Base-by-base conservation (phyloP, 1,140 invertebrate genomes). In the Coelopa frigida region DNA sequence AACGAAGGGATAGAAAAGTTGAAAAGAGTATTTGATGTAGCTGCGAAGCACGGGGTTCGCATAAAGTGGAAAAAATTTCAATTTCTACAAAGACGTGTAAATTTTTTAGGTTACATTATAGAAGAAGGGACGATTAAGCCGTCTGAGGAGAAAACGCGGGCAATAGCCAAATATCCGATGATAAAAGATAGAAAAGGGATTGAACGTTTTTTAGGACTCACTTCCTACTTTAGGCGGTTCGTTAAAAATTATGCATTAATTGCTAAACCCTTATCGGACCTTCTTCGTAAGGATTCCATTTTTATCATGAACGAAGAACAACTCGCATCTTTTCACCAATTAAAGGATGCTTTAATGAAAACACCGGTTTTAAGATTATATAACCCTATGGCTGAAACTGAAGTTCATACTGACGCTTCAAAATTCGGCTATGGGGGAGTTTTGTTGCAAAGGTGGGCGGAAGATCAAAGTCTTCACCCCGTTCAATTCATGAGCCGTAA, bases 401-500 rank as follows among this genome's bases (percentile, higher is more conserved):
- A n/a, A n/a, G n/a, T n/a, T n/a, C n/a, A n/a, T 46, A 64, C 46
- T 56, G 64, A 38, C 63, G 62, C 3, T 44, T 54, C 20, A 4
- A 46, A 11, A 33, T 17, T 55, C 24, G 48, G 44, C 3, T 41
- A 53, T 20, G 49, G 41, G 45, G 35, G 49, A 8, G 38, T 65
- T 14, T 54, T 65, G 32, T 46, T 68, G 36, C 58, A 59, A 3
- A 58, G 52, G 22, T 50, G 50, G 2, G 52, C 60, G 48, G 50
- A 58, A 38, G 44, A 46, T 24, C 53, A 62, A 39, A 57, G 59
- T 6, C 55, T 64, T 17, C 46, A 33, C 18, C 53, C 36, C 36
- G 50, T 48, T n/a, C 68, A 71, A 38, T 55, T 57, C 23, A 54
- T 51, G 26, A 61, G 63, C 21, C 65, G n/a, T n/a, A n/a, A n/a